phyloP scores from a whole-genome alignment of 2,888 invertebrate genomes.

The Sarcophaga subvicina region DNA sequence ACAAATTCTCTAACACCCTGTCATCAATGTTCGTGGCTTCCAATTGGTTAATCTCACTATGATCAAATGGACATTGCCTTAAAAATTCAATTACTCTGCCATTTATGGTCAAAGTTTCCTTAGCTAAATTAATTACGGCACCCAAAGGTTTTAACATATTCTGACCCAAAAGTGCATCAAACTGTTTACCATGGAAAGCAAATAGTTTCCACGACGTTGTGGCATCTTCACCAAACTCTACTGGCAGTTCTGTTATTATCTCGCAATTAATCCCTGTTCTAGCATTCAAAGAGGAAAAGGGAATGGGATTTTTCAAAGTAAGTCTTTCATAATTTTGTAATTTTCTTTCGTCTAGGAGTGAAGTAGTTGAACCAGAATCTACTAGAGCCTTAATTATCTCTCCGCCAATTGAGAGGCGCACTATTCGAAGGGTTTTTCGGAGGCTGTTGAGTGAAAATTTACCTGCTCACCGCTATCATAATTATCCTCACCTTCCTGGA shows the following conservation, averaged over 20 bases:
- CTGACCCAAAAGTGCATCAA: constrained; percentile 43
- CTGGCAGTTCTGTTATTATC: constrained; percentile 42
- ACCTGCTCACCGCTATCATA: constrained; percentile 6
- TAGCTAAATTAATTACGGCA: constrained; percentile 39
- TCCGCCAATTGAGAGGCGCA: constrained; percentile 31
- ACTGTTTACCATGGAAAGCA: constrained; percentile 31
- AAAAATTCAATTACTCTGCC: constrained; percentile 11
- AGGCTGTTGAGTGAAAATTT: constrained; percentile 58
- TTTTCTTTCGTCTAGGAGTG: constrained; percentile 46
- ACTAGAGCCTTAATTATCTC: constrained; percentile 45
- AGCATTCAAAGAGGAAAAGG: constrained; percentile 43
- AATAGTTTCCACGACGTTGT: constrained; percentile 58
- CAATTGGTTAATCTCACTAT: neutral
- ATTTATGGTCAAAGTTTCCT: constrained; percentile 29
- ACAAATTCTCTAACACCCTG: constrained; percentile 9
- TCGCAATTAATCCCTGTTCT: constrained; percentile 31
- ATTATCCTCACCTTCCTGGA: constrained; percentile 7
- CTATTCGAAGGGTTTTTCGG: constrained; percentile 46
- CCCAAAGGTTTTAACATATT: constrained; percentile 43
- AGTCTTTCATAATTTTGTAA: constrained; percentile 44
- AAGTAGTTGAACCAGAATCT: constrained; percentile 61
- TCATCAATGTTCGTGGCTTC: neutral
- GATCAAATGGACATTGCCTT: constrained; percentile 14
- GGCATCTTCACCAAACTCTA: constrained; percentile 43
- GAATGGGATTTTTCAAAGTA: constrained; percentile 23